A percentile compares a stretch with the other conserved stretches of the same genome.
Conservation (phyloP, 2,113 vertebrate species). For the Columba livia region DNA sequence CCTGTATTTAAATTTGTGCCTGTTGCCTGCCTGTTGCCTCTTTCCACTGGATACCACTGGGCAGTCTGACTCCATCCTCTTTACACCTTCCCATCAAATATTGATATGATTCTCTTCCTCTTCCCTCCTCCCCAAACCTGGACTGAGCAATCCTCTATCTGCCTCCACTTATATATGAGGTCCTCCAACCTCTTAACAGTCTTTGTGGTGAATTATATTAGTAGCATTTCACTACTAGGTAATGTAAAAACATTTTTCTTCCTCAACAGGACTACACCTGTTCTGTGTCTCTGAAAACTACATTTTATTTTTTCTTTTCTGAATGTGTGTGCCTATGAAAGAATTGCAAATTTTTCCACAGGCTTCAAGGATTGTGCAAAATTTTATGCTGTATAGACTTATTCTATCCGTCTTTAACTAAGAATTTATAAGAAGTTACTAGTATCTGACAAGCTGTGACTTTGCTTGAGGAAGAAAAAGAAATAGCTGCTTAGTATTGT, state of each 20-base stretch:
- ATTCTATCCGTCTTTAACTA: not conserved
- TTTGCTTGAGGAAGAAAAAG: not conserved
- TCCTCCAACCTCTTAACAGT: not conserved
- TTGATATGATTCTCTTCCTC: not conserved
- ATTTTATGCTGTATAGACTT: not conserved
- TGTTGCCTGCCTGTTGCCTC: not conserved
- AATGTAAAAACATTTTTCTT: not conserved
- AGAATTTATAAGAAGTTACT: not conserved
- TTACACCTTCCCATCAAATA: not conserved
- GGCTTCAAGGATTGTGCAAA: not conserved
- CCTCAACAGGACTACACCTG: not conserved
- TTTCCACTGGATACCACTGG: not conserved
- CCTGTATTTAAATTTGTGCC: not conserved
- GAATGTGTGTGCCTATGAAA: not conserved
- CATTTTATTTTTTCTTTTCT: not conserved
- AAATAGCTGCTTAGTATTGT: not conserved
- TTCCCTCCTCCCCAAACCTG: not conserved
- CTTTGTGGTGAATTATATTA: not conserved
- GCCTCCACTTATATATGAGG: not conserved
- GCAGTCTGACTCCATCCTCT: not conserved
- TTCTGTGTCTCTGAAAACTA: not conserved
- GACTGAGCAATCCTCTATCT: not conserved
- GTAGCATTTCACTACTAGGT: not conserved
- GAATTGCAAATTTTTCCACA: not conserved
- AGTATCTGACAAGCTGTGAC: not conserved